Conservation (phyloP, 1,140 invertebrate species). For the Listronotus bonariensis region DNA sequence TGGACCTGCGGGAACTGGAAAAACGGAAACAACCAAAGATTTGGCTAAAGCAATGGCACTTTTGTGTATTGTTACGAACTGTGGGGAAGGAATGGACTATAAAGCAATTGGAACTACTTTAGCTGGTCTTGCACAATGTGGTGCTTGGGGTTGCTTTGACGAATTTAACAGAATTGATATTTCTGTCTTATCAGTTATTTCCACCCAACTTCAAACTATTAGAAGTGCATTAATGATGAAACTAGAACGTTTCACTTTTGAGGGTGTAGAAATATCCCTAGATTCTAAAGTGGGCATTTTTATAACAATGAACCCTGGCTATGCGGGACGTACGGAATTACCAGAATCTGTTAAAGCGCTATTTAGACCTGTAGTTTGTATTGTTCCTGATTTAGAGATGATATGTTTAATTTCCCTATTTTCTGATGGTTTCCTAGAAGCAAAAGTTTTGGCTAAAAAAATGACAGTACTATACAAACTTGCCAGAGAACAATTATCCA, state of each 20-base stretch:
- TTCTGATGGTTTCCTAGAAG: slow-evolving; percentile 85
- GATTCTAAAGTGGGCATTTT: slow-evolving; percentile 88
- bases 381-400: slow-evolving; percentile 85
- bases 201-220: slow-evolving; percentile 87
- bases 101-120: slow-evolving; percentile 83
- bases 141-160: slow-evolving; percentile 90
- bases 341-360: slow-evolving; percentile 90
- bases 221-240: slow-evolving; percentile 78
- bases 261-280: slow-evolving; percentile 79
- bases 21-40: slow-evolving; percentile 91
- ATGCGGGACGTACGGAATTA: slow-evolving; percentile 85
- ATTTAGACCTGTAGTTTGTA: slow-evolving; percentile 88
- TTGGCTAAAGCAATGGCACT: slow-evolving; percentile 85
- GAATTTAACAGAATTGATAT: slow-evolving; percentile 92
- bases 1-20: slow-evolving; percentile 83
- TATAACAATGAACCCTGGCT: slow-evolving; percentile 93
- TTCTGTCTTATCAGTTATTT: slow-evolving; percentile 89
- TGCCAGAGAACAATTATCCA: slow-evolving; percentile 83
- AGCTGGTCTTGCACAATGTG: slow-evolving; percentile 73
- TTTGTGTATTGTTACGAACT: slow-evolving; percentile 89
- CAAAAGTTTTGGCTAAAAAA: slow-evolving; percentile 88
- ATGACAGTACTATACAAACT: slow-evolving; percentile 89
- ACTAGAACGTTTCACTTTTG: slow-evolving; percentile 79
- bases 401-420: slow-evolving; percentile 92
- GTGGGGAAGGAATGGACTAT: slow-evolving; percentile 91